phyloP scores from a whole-genome alignment of 2,113 vertebrate genomes.

The Suricata suricatta region DNA sequence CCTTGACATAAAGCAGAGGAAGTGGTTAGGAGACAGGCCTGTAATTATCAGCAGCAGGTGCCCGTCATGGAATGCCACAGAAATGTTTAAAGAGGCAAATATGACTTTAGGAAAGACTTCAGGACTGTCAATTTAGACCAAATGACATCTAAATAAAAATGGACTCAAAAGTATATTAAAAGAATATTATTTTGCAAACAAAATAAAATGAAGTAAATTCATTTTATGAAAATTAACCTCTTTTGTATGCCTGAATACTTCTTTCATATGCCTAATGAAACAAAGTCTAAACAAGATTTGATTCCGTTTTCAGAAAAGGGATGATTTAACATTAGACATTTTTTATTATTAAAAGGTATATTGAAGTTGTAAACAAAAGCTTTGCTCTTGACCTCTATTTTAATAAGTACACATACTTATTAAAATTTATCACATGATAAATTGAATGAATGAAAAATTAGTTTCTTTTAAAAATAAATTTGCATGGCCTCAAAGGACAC shows the following conservation, averaged over 20 bases:
- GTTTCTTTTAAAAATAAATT: slow-evolving; percentile 47
- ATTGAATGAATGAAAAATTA: slow-evolving; percentile 24
- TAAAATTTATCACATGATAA: neutral
- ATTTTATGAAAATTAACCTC: neutral
- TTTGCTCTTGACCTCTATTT: slow-evolving; percentile 17
- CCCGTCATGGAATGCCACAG: slow-evolving; percentile 80
- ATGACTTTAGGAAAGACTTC: slow-evolving; percentile 74
- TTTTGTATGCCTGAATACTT: neutral
- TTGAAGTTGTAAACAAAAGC: neutral
- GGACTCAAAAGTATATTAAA: slow-evolving; percentile 9
- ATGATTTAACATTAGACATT: neutral
- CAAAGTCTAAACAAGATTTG: neutral
- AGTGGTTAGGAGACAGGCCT: slow-evolving; percentile 75
- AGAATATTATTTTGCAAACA: slow-evolving; percentile 54
- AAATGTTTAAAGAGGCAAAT: slow-evolving; percentile 79
- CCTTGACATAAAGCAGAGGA: slow-evolving; percentile 80
- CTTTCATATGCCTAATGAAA: neutral
- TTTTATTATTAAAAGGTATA: neutral
- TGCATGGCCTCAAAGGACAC: slow-evolving; percentile 9
- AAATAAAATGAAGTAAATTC: slow-evolving; percentile 52
- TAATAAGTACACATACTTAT: neutral
- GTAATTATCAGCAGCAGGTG: slow-evolving; percentile 87
- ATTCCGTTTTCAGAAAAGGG: neutral
- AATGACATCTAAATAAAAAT: slow-evolving; percentile 51
- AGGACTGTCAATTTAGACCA: slow-evolving; percentile 65